Evolutionary conservation across 2,113 vertebrate genomes (phyloP).

Genomic region (Rhinolophus ferrumequinum): DNA sequence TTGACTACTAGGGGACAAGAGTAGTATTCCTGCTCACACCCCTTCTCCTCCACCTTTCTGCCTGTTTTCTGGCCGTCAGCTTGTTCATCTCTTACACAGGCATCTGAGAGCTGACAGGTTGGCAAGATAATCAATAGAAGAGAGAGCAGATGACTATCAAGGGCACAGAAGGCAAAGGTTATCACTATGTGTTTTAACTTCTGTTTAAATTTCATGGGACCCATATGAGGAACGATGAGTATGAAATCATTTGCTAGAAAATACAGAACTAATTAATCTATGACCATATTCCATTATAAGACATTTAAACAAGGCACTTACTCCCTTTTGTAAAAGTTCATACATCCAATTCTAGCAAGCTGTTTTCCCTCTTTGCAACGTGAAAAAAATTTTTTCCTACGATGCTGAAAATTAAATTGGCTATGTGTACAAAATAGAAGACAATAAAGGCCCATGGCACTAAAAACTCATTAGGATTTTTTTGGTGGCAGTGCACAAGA

Average conservation of each 20-base stretch:
- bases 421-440: constrained; percentile 61
- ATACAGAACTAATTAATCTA: not conserved
- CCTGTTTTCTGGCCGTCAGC: not conserved
- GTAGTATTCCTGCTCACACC: not conserved
- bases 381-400: not conserved
- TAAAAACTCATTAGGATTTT: constrained; percentile 72
- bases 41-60: not conserved
- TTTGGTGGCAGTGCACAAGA: constrained; percentile 64
- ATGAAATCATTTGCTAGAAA: not conserved
- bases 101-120: not conserved
- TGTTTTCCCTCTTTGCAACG: not conserved
- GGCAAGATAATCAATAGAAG: not conserved
- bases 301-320: not conserved
- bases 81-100: not conserved
- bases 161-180: not conserved
- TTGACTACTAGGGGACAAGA: not conserved
- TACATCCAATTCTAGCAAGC: constrained; percentile 55
- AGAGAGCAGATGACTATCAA: not conserved
- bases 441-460: constrained; percentile 70
- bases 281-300: not conserved
- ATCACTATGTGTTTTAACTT: not conserved
- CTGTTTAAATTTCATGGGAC: not conserved
- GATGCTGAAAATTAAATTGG: constrained; percentile 66
- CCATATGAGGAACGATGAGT: not conserved
- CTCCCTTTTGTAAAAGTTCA: constrained; percentile 53